These are phyloP conservation scores for Mobula birostris DNA, from an alignment of 2,113 vertebrate genomes.

Conservation along the genomic window DNA sequence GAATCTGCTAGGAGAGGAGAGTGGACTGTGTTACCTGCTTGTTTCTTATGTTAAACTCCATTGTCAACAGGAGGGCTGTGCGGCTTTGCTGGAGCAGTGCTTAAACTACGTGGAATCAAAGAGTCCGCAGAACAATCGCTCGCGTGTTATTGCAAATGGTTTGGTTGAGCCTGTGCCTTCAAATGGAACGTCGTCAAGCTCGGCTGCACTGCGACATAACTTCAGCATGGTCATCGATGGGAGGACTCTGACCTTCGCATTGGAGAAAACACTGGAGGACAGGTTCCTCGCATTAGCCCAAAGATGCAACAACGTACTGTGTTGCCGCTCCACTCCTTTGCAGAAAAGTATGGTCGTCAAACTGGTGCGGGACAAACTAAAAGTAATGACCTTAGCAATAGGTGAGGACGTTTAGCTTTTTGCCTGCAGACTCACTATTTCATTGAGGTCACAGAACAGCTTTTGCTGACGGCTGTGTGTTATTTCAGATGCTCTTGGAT, in stretches of 20 bases:
- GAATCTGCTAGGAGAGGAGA: no score
- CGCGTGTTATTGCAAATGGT: slow-evolving; percentile 50
- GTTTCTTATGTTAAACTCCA: slow-evolving; percentile 32
- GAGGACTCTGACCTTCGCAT: slow-evolving; percentile 80
- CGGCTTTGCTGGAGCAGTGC: slow-evolving; percentile 78
- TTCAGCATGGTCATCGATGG: slow-evolving; percentile 88
- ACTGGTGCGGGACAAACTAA: slow-evolving; percentile 88
- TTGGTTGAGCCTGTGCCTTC: slow-evolving; percentile 53
- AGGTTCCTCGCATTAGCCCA: slow-evolving; percentile 81
- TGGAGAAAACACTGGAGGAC: slow-evolving; percentile 79
- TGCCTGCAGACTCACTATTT: not conserved
- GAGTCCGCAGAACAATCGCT: slow-evolving; percentile 54
- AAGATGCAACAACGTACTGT: slow-evolving; percentile 81
- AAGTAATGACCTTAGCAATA: slow-evolving; percentile 94
- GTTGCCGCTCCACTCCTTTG: slow-evolving; percentile 86
- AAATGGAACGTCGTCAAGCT: slow-evolving; percentile 45
- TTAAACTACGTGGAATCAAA: slow-evolving; percentile 74
- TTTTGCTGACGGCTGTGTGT: not conserved
- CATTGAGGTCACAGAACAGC: not conserved
- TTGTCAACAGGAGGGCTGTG: slow-evolving; percentile 77
- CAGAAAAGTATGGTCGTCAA: slow-evolving; percentile 98
- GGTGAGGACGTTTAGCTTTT: slow-evolving; percentile 56
- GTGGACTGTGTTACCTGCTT: not conserved
- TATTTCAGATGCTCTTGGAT: not conserved
- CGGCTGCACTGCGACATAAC: slow-evolving; percentile 54